A percentile compares a stretch with the other conserved stretches of the same genome.
Conservation (phyloP, 2,113 vertebrate genomes). For the Ascaphus truei region DNA sequence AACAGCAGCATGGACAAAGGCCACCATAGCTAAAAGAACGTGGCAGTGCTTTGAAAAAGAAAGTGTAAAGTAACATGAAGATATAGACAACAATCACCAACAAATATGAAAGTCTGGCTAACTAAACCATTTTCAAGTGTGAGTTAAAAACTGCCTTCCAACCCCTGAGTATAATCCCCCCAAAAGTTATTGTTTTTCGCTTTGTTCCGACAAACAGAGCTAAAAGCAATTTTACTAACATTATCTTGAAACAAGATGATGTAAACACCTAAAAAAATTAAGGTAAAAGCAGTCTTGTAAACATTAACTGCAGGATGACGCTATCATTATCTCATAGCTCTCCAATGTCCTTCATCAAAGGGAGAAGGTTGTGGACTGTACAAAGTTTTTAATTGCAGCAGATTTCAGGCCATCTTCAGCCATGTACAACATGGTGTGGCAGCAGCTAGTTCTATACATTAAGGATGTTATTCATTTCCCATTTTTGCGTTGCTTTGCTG, state of each 20-base stretch:
- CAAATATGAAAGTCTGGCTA: slow-evolving; percentile 65
- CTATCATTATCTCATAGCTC: slow-evolving; percentile 66
- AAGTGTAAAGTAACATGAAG: neutral
- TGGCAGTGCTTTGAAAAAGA: slow-evolving; percentile 68
- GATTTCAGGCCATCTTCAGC: slow-evolving; percentile 68
- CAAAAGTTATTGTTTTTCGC: slow-evolving; percentile 67
- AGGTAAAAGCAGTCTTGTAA: slow-evolving; percentile 82
- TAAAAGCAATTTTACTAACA: slow-evolving; percentile 62
- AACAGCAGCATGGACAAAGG: slow-evolving; percentile 77
- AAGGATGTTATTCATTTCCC: slow-evolving; percentile 98
- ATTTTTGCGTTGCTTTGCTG: slow-evolving; percentile 85
- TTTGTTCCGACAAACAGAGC: slow-evolving; percentile 55
- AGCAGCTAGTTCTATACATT: slow-evolving; percentile 68
- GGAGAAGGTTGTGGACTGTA: slow-evolving; percentile 57
- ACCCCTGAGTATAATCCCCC: slow-evolving; percentile 83
- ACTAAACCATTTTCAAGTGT: slow-evolving; percentile 76
- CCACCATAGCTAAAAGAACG: slow-evolving; percentile 65
- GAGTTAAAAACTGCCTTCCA: slow-evolving; percentile 72
- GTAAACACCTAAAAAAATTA: slow-evolving; percentile 84
- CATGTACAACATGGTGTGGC: slow-evolving; percentile 49
- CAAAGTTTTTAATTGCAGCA: slow-evolving; percentile 67
- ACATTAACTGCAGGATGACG: slow-evolving; percentile 73
- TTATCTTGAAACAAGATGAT: slow-evolving; percentile 64
- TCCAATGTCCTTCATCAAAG: slow-evolving; percentile 59
- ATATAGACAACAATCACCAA: slow-evolving; percentile 11